phyloP scores from a whole-genome alignment of 92 coral and sea anemone genomes.

The Heteractis magnifica region DNA sequence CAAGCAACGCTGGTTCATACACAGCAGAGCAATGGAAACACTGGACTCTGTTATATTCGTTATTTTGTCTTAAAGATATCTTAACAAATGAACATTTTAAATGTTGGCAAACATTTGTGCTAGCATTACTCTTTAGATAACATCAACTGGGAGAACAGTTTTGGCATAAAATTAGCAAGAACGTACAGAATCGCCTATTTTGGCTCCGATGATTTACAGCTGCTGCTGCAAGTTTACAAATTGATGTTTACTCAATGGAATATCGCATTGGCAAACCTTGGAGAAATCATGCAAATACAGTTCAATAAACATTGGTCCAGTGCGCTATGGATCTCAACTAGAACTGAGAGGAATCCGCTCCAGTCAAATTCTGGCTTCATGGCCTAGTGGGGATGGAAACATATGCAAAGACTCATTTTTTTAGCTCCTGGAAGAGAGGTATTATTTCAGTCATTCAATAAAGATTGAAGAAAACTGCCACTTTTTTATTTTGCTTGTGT shows the following conservation, averaged over 20 bases:
- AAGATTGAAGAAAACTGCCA: neutral
- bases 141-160: no score
- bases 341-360: constrained; percentile 62
- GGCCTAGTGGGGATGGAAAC: constrained; percentile 50
- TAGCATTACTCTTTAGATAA: no score
- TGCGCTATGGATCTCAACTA: constrained; percentile 57
- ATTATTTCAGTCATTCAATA: constrained; percentile 10
- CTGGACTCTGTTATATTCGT: no score
- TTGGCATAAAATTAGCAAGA: no score
- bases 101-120: no score
- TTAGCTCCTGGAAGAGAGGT: constrained; percentile 37
- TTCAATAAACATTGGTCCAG: constrained; percentile 40
- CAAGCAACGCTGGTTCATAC: no score
- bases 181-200: no score
- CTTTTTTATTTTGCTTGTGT: constrained; percentile 15
- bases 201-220: no score
- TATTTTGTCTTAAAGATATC: no score
- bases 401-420: constrained; percentile 4
- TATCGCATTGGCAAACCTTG: constrained; percentile 31
- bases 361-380: constrained; percentile 59
- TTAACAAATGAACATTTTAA: no score
- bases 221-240: constrained; percentile 41
- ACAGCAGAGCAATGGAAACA: no score
- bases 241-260: constrained; percentile 45
- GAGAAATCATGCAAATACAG: constrained; percentile 56